phyloP scores from a whole-genome alignment of 2,888 invertebrate genomes.

The Pristionchus mayeri region DNA sequence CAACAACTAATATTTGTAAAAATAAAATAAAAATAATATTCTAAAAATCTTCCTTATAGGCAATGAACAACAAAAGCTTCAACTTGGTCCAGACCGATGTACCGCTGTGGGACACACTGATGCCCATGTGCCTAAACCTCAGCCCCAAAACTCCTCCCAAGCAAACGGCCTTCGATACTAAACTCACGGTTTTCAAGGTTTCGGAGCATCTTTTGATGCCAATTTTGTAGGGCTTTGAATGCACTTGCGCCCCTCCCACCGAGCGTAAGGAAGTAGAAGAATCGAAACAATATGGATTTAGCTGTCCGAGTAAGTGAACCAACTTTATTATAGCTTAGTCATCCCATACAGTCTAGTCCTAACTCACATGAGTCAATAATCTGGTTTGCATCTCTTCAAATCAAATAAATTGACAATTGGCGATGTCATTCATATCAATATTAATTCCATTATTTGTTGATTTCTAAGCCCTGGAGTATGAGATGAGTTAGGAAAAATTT shows the following conservation, averaged over 20 bases:
- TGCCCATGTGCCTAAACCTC: conserved; percentile 1
- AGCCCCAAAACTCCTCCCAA: not conserved
- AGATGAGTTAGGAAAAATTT: too few relatives aligned
- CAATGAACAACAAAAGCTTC: not conserved
- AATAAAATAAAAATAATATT: not conserved
- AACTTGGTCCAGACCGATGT: not conserved
- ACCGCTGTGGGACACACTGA: not conserved
- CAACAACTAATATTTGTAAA: not conserved
- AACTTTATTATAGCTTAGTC: too few relatives aligned
- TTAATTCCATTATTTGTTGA: too few relatives aligned
- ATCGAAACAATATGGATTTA: too few relatives aligned
- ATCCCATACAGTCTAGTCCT: too few relatives aligned
- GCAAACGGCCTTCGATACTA: not conserved
- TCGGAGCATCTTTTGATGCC: too few relatives aligned
- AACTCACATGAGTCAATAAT: too few relatives aligned
- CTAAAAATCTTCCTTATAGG: not conserved
- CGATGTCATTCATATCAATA: too few relatives aligned
- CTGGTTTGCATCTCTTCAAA: too few relatives aligned
- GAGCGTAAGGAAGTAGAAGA: not conserved
- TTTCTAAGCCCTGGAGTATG: too few relatives aligned
- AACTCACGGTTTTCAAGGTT: not conserved
- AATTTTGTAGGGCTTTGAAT: conserved; percentile 23
- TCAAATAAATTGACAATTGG: too few relatives aligned
- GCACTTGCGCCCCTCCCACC: not conserved
- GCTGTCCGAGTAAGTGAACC: too few relatives aligned